phyloP scores from a whole-genome alignment of 2,113 vertebrate species.

The Mesembrinibis cayennensis region DNA sequence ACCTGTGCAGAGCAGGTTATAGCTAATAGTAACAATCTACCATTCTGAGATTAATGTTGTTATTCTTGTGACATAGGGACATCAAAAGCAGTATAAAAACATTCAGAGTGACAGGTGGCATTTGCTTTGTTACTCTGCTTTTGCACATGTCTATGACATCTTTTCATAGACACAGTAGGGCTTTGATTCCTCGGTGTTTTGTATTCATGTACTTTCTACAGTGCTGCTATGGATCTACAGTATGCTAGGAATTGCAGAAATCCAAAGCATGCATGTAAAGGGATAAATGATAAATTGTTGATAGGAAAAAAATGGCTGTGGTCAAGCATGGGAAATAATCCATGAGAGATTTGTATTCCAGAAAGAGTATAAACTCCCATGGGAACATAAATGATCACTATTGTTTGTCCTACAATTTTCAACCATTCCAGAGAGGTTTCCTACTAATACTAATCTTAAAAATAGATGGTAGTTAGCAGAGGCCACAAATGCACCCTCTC shows the following conservation, averaged over 20 bases:
- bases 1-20: not conserved
- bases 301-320: not conserved
- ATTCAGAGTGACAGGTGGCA: conserved; percentile 56
- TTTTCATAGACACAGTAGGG: conserved; percentile 20
- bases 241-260: conserved; percentile 63
- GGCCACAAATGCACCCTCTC: conserved; percentile 51
- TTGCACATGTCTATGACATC: conserved; percentile 19
- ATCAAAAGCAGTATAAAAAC: conserved; percentile 32
- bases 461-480: conserved; percentile 44
- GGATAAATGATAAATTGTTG: conserved; percentile 52
- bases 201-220: conserved; percentile 50
- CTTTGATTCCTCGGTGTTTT: conserved; percentile 42
- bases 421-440: not conserved
- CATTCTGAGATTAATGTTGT: not conserved
- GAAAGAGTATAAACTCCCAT: conserved; percentile 7
- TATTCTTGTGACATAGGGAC: not conserved
- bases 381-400: conserved; percentile 21
- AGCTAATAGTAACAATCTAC: not conserved
- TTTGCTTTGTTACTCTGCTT: conserved; percentile 45
- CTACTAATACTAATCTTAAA: conserved; percentile 41
- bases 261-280: conserved; percentile 49
- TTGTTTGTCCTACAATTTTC: conserved; percentile 14
- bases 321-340: conserved; percentile 43
- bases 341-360: conserved; percentile 32
- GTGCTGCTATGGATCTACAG: conserved; percentile 7